Evolutionary conservation across 2,888 invertebrate species (phyloP), one percentile per base, ranked within the genome.

Genomic region (Nudaria mundana): DNA sequence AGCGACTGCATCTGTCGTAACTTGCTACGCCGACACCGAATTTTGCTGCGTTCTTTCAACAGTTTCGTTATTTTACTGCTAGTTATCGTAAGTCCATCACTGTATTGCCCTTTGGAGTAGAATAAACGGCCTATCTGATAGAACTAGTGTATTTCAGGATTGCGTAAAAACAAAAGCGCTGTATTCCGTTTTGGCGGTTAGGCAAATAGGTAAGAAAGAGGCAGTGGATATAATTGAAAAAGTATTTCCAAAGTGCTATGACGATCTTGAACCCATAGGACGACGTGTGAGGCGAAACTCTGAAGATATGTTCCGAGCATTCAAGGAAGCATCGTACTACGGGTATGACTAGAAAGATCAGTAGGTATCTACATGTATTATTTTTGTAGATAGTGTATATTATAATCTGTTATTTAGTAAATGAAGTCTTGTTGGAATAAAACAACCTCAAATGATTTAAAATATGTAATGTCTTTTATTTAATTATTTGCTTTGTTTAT

Each of bases 91-190:
- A n/a, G n/a, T n/a, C n/a, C n/a, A n/a, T n/a, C n/a, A n/a, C n/a
- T n/a, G n/a, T n/a, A n/a, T n/a, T n/a, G n/a, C n/a, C n/a, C n/a
- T n/a, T n/a, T n/a, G n/a, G n/a, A n/a, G n/a, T n/a, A n/a, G n/a
- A n/a, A n/a, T n/a, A n/a, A n/a, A n/a, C n/a, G n/a, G n/a, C n/a
- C n/a, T n/a, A n/a, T n/a, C n/a, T n/a, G n/a, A n/a, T n/a, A n/a
- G n/a, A n/a, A n/a, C n/a, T n/a, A n/a, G n/a, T n/a, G n/a, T 48
- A 38, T 73, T 89, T 11, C 71, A 95, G 93, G 91, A 94, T 56
- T 98, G 98, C 84, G 98, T 98, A 0, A 97, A 95, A 78, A 91
- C 92, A 1, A 97, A 97, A 87, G 98, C 98, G 0, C 65, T 95
- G 14, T 90, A 93, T 52, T 98, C 98, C 0, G 92, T 98, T 1